phyloP scores from a whole-genome alignment of 1,140 invertebrate genomes.

The Laupala kohalensis region DNA sequence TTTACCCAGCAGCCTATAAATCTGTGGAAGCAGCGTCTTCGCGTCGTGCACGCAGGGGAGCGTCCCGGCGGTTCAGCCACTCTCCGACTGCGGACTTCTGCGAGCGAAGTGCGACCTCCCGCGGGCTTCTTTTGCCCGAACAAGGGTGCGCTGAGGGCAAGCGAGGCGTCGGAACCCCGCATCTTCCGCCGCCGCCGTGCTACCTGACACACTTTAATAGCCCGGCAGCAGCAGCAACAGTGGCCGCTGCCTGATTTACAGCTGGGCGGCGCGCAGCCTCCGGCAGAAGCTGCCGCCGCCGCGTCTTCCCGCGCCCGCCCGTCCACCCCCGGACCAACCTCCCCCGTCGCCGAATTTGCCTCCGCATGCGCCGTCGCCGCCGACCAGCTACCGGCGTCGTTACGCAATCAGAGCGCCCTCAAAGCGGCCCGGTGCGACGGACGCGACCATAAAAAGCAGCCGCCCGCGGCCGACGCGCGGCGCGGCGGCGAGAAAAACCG shows the following conservation, averaged over 20 bases:
- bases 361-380: neutral
- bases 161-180: too few species aligned
- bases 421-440: too few species aligned
- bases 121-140: neutral
- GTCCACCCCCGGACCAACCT: too few species aligned
- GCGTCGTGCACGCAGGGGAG: neutral
- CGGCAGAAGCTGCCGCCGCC: too few species aligned
- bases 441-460: too few species aligned
- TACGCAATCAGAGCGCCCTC: neutral
- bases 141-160: neutral
- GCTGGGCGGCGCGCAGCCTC: neutral
- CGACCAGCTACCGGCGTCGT: neutral
- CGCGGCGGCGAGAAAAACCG: neutral
- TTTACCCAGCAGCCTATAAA: too few species aligned
- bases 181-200: too few species aligned
- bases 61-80: neutral
- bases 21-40: too few species aligned
- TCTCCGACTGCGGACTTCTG: too few species aligned
- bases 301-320: too few species aligned
- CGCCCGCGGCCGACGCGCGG: neutral
- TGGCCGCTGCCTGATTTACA: neutral
- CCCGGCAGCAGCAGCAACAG: neutral
- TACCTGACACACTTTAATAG: neutral
- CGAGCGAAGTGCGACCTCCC: neutral
- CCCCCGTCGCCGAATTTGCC: neutral